Percentiles rank a stretch among this genome's conserved stretches.
Evolutionary conservation across 2,113 vertebrate genomes (phyloP).

Genomic region (Gallinago jamesoni): DNA sequence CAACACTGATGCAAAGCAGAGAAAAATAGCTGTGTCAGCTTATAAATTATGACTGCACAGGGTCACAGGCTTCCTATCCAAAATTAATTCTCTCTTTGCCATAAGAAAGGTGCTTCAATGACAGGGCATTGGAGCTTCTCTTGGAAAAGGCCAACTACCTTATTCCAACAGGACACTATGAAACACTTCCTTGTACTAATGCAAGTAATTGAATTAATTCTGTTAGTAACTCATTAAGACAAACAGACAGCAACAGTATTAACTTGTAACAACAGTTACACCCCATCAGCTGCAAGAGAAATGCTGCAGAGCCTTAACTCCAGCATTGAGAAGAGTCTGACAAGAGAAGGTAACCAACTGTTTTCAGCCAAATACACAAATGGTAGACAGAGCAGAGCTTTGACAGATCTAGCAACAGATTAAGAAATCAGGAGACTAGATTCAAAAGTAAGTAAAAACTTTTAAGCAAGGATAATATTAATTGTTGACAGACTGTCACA

Average conservation of each 20-base stretch:
- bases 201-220: not conserved
- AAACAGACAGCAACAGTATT: not conserved
- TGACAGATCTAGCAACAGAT: not conserved
- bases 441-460: not conserved
- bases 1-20: not conserved
- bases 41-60: not conserved
- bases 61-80: not conserved
- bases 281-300: not conserved
- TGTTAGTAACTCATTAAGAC: not conserved
- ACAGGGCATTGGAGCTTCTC: not conserved
- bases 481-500: not conserved
- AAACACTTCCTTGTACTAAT: not conserved
- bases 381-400: not conserved
- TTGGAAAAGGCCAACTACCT: not conserved
- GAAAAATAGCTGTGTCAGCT: not conserved
- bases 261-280: not conserved
- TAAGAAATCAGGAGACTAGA: not conserved
- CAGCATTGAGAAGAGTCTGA: not conserved
- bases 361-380: not conserved
- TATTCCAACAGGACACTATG: not conserved
- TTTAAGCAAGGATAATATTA: not conserved
- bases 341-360: not conserved
- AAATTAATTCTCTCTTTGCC: not conserved
- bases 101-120: constrained; percentile 21
- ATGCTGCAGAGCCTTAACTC: not conserved